These are phyloP conservation scores for Sitta carolinensis DNA, from an alignment of 2,797 vertebrate genomes.

Conservation along the genomic window DNA sequence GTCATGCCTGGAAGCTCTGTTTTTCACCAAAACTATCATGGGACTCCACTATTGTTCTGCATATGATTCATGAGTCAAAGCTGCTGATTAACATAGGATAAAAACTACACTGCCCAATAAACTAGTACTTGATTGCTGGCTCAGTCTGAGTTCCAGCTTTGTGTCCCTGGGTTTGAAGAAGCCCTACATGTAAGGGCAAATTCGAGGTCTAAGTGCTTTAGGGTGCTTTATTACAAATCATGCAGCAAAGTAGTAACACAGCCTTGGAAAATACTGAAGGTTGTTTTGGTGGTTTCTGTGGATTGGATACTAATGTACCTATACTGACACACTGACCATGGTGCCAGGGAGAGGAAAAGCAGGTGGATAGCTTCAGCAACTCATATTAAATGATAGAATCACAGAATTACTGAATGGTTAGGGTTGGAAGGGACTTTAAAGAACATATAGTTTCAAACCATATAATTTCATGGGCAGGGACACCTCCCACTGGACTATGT, in stretches of 20 bases:
- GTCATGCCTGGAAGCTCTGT: neutral
- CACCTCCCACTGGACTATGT: neutral
- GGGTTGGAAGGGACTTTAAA: neutral
- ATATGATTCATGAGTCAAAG: neutral
- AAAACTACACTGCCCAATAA: neutral
- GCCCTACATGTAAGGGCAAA: neutral
- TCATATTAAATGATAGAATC: neutral
- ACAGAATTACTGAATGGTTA: neutral
- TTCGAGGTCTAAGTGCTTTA: fast-evolving
- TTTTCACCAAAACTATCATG: neutral
- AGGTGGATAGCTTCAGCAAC: neutral
- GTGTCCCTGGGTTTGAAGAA: neutral
- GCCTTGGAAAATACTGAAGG: neutral
- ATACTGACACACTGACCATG: neutral
- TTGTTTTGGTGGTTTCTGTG: neutral
- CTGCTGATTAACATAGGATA: neutral
- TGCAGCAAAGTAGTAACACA: neutral
- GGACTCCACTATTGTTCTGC: neutral
- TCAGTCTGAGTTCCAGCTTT: neutral
- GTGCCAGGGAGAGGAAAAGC: neutral
- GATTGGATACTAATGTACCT: neutral
- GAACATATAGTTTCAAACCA: neutral
- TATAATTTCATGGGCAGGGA: neutral
- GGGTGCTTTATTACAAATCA: neutral
- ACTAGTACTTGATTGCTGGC: neutral